Evolutionary conservation across 2,888 invertebrate genomes (phyloP).

Genomic region (Tiphia femorata): DNA sequence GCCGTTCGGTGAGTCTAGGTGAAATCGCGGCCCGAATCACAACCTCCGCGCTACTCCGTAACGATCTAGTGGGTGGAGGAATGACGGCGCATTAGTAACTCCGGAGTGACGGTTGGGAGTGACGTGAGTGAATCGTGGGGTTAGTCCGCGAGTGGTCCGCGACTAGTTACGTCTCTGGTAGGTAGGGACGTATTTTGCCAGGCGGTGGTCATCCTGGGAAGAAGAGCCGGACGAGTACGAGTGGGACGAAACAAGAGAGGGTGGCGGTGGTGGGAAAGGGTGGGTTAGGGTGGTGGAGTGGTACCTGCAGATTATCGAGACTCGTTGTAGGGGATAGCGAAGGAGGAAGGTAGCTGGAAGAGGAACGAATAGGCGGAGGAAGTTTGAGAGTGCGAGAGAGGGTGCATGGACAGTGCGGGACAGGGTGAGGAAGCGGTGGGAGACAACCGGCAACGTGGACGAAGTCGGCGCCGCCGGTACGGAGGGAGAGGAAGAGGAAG

Average conservation of each 20-base stretch:
- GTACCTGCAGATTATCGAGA: too few relatives aligned
- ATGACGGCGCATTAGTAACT: too few relatives aligned
- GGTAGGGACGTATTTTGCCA: neutral
- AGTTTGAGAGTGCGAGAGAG: neutral
- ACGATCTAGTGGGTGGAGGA: too few relatives aligned
- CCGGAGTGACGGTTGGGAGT: too few relatives aligned
- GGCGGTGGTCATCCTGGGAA: too few relatives aligned
- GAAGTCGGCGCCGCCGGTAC: neutral
- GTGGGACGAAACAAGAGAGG: neutral
- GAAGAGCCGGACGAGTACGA: neutral
- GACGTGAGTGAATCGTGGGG: too few relatives aligned
- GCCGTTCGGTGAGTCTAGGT: neutral
- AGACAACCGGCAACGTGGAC: slow-evolving; percentile 4
- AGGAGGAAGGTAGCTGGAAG: too few relatives aligned
- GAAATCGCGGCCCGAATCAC: neutral
- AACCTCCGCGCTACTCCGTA: too few relatives aligned
- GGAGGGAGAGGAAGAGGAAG: slow-evolving; percentile 24
- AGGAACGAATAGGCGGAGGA: neutral
- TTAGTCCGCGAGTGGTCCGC: too few relatives aligned
- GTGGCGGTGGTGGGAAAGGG: neutral
- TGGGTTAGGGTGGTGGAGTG: neutral
- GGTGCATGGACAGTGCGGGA: neutral
- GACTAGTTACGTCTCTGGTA: too few relatives aligned
- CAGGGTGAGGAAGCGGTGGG: neutral
- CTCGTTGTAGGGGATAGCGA: too few relatives aligned